Conservation (phyloP, 2,113 vertebrate genomes). For the Polypterus senegalus region DNA sequence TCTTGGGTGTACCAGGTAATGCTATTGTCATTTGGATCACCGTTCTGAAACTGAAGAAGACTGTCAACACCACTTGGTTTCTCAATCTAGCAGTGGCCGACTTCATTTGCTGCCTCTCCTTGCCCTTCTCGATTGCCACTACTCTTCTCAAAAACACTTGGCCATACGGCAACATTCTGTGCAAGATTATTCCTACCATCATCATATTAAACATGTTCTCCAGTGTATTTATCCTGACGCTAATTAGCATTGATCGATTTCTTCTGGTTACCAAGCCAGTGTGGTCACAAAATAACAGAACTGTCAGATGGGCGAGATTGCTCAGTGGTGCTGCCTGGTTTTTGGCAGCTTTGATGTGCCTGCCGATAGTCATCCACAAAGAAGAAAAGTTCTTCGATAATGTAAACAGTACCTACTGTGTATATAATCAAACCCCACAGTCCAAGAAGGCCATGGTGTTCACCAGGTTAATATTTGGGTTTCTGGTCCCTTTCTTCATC, state of each 20-base stretch:
- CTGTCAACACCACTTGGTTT: slow-evolving; percentile 59
- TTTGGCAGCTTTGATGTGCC: slow-evolving; percentile 41
- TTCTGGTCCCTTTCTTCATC: slow-evolving; percentile 44
- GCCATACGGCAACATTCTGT: slow-evolving; percentile 52
- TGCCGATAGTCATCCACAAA: slow-evolving; percentile 46
- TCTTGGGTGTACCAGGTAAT: slow-evolving; percentile 55
- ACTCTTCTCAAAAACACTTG: slow-evolving; percentile 39
- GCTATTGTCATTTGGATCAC: slow-evolving; percentile 61
- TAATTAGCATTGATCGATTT: slow-evolving; percentile 60
- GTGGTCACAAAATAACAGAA: slow-evolving; percentile 66
- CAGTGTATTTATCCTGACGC: slow-evolving; percentile 51
- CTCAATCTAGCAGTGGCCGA: slow-evolving; percentile 62
- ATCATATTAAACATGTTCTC: slow-evolving; percentile 66
- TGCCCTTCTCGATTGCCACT: slow-evolving; percentile 51
- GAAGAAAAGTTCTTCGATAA: not conserved
- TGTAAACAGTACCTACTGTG: not conserved
- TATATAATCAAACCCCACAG: rapidly evolving
- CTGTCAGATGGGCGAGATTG: not conserved
- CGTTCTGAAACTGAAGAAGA: slow-evolving; percentile 53
- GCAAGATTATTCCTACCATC: slow-evolving; percentile 52
- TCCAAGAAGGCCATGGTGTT: rapidly evolving
- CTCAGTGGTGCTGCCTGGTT: slow-evolving; percentile 44
- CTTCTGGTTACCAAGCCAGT: slow-evolving; percentile 51
- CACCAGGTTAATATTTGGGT: slow-evolving; percentile 47
- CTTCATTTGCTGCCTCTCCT: slow-evolving; percentile 52